phyloP scores from a whole-genome alignment of 1,140 invertebrate genomes.

The Glomeris maerens region DNA sequence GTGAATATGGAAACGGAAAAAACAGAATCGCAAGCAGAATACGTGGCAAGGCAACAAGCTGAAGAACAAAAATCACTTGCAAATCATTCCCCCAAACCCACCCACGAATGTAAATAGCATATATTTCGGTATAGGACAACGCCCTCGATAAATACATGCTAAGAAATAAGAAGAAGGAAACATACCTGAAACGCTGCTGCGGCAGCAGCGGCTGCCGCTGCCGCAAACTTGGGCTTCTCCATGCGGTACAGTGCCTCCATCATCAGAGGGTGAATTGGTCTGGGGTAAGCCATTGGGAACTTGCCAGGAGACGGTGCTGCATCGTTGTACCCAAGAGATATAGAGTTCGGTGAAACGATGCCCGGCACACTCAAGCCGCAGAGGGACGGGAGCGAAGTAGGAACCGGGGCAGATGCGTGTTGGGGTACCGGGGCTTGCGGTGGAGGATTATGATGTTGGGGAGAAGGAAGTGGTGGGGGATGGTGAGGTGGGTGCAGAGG shows the following conservation, averaged over 20 bases:
- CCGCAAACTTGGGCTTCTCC: conserved; percentile 26
- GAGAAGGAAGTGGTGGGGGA: not conserved
- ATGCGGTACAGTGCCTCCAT: conserved; percentile 53
- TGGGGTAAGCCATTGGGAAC: conserved; percentile 49
- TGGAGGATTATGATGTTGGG: not conserved
- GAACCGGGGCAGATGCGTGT: too few species aligned
- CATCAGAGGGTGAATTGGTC: conserved; percentile 59
- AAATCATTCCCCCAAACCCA: conserved; percentile 20
- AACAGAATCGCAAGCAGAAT: too few species aligned
- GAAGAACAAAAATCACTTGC: conserved; percentile 15
- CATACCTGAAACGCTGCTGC: not conserved
- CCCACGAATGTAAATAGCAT: too few species aligned
- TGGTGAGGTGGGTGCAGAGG: too few species aligned
- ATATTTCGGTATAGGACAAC: too few species aligned
- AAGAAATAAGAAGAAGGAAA: too few species aligned
- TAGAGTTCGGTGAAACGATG: too few species aligned
- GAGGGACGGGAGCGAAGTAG: too few species aligned
- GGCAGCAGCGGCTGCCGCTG: not conserved
- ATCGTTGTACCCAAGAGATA: not conserved
- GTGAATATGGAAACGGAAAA: too few species aligned
- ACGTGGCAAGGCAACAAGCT: too few species aligned
- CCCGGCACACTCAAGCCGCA: too few species aligned
- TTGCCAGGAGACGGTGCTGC: conserved; percentile 17
- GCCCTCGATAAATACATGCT: too few species aligned
- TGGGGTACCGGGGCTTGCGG: not conserved